phyloP scores from a whole-genome alignment of 2,113 vertebrate genomes.

The Antennarius striatus region DNA sequence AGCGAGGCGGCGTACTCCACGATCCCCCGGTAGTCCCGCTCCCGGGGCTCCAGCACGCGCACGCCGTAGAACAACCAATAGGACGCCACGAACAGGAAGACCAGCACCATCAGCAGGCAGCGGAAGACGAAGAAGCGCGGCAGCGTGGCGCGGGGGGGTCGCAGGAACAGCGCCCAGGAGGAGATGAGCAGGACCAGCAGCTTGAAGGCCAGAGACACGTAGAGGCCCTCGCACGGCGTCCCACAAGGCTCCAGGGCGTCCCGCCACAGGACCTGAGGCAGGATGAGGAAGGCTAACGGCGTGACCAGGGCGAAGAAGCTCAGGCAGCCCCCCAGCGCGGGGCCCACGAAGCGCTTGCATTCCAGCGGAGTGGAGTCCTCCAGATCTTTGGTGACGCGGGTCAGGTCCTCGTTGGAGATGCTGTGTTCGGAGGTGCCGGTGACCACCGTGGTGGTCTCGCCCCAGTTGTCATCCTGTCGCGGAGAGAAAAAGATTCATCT shows the following conservation, averaged over 20 bases:
- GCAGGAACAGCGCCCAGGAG: conserved; percentile 93
- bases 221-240: conserved; percentile 91
- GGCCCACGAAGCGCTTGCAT: conserved; percentile 88
- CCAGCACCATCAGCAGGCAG: conserved; percentile 89
- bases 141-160: conserved; percentile 86
- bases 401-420: conserved; percentile 93
- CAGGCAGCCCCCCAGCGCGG: conserved; percentile 80
- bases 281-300: conserved; percentile 88
- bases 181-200: conserved; percentile 91
- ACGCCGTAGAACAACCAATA: conserved; percentile 95
- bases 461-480: conserved; percentile 93
- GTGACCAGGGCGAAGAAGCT: conserved; percentile 89
- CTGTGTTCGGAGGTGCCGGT: conserved; percentile 94
- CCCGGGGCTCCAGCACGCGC: conserved; percentile 84
- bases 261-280: conserved; percentile 89
- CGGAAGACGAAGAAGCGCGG: conserved; percentile 89
- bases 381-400: conserved; percentile 90
- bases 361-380: conserved; percentile 90
- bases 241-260: conserved; percentile 87
- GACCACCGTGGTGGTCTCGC: conserved; percentile 91
- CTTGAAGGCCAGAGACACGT: conserved; percentile 93
- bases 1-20: conserved; percentile 91
- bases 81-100: conserved; percentile 89
- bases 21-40: conserved; percentile 87
- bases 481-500: rapidly evolving